Base-by-base conservation (phyloP, 2,113 vertebrate species). In the Passer montanus region DNA sequence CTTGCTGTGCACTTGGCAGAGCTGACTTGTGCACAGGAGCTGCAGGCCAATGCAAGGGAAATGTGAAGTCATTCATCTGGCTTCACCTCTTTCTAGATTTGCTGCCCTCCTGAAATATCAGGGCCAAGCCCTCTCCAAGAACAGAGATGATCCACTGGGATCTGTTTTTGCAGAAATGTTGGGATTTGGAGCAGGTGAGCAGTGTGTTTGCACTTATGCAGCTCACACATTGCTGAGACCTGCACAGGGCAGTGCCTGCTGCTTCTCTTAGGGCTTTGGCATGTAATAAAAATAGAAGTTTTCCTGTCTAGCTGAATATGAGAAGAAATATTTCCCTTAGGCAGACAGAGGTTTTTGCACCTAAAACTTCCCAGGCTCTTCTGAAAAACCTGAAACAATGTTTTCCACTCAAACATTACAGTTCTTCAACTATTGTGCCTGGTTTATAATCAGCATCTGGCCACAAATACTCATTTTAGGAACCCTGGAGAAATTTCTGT, bases 401-500 rank as follows among this genome's bases (percentile, higher is more conserved):
- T 70, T 84, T 79, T 30, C 59, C 41, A 85, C 55, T 80, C 39
- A 39, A 18, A 20, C 50, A 66, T 68, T 81, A 15, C 64, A 74
- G 43, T 28, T 84, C 39, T 87, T 84, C 59, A 86, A 8, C 82
- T 60, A 11, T 55, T 76, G 49, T 76, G 67, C 62, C 78, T 63
- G 84, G 74, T 16, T 90, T 87, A 37, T 70, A 85, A 81, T 74
- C 82, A 88, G n/a, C 79, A 90, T 67, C 76, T 94, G 90, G 83
- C 90, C 82, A 86, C 79, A 91, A 77, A 83, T 23, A 19, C 75
- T 80, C 75, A 26, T 86, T 91, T 95, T 80, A 91, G 92, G 92
- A 90, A 88, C 64, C 68, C 85, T 43, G 27, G 59, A 94, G 82
- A 94, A 94, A 78, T 67, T 93, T 94, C 70, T 95, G 79, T 90